Evolutionary conservation across 2,888 invertebrate species (phyloP).

Genomic region (Epinotia nisella): DNA sequence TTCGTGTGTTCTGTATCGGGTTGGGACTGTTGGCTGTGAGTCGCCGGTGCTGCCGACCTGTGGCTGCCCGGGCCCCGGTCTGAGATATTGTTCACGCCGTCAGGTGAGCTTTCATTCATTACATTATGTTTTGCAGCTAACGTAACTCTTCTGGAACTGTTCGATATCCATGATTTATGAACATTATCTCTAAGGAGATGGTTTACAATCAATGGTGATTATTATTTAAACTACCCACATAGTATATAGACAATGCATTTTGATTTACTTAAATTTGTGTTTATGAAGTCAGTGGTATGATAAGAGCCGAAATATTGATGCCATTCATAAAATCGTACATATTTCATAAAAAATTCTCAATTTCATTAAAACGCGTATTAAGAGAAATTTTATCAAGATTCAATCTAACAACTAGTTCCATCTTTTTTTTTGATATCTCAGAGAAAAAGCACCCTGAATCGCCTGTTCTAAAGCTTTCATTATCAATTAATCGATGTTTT

Average conservation of each 20-base stretch:
- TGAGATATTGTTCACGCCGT: constrained; percentile 42
- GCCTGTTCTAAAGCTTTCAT: background rate
- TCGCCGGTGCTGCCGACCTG: constrained; percentile 41
- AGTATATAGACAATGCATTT: background rate
- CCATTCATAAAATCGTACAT: background rate
- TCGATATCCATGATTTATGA: background rate
- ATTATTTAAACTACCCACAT: background rate
- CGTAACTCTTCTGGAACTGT: background rate
- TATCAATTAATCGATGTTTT: constrained; percentile 19
- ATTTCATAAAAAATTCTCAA: too few relatives aligned
- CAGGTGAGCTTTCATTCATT: constrained; percentile 55
- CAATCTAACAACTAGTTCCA: too few relatives aligned
- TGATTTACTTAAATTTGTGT: background rate
- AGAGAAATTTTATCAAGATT: too few relatives aligned
- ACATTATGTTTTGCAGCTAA: constrained; percentile 21
- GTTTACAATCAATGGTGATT: background rate
- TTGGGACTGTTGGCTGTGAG: constrained; percentile 31
- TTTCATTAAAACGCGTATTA: too few relatives aligned
- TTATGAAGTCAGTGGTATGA: background rate
- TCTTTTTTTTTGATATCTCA: background rate
- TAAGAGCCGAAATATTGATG: background rate
- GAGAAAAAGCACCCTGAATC: background rate
- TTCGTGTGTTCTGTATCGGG: constrained; percentile 41
- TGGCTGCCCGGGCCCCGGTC: constrained; percentile 33
- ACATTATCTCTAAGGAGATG: background rate